Evolutionary conservation across 2,888 invertebrate genomes (phyloP), one percentile per base, ranked within the genome.

Genomic region (Drosophila nr. fundita): DNA sequence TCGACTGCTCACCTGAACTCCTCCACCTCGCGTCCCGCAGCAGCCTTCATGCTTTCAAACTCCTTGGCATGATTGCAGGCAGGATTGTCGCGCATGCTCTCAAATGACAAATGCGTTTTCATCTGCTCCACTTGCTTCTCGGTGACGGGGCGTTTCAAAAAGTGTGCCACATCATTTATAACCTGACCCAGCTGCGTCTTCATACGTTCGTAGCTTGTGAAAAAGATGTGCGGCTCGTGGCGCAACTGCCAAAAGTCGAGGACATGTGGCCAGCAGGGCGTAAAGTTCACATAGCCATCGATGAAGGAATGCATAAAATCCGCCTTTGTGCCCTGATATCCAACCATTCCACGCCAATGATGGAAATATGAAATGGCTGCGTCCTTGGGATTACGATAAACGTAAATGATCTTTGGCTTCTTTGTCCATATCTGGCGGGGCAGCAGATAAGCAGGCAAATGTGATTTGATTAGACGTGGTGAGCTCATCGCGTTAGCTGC

Each of bases 311-410:
- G 90, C 80, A 92, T 87, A 36, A 92, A 92, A 30, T 92, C 89
- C 32, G 90, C 81, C 62, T 92, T 91, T 30, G 82, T 87, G 61
- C 91, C 92, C 63, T 89, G 81, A 57, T 92, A 92, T 27, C 92
- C 91, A 27, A 92, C 90, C 89, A 92, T 91, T 42, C 91, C 91
- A 0, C 90, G 85, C 91, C 91, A 91, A 67, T 92, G 95, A 92
- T 97, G 96, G 85, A 96, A 98, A 91, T 95, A 97, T 0, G 97
- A 98, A 0, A 97, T 96, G 0, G 95, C 96, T 0, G 97, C 96
- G 91, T 98, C 98, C 91, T 97, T 96, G 0, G 97, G 97, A 92
- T 98, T 97, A 76, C 98, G 94, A 4, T 97, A 96, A 0, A 97
- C 95, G 84, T 98, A 98, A 62, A 98, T 95, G 48, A 97, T 94